Conservation (phyloP, 2,888 invertebrate genomes). For the Dastarcus helophoroides region DNA sequence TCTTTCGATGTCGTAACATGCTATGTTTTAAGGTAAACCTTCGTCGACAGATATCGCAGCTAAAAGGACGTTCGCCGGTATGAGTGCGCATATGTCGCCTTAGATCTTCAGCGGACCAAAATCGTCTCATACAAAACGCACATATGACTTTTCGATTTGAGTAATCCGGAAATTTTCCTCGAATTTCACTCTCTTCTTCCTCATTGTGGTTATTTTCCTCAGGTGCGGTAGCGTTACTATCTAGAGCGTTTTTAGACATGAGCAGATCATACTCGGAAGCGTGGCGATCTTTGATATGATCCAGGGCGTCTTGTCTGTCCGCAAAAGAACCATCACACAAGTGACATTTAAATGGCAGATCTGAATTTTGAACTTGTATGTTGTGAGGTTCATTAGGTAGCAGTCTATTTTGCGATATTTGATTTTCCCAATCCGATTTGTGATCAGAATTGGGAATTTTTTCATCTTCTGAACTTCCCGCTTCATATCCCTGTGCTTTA, state of each 20-base stretch:
- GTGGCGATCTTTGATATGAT: conserved; percentile 69
- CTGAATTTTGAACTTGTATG: conserved; percentile 39
- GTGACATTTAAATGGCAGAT: conserved; percentile 83
- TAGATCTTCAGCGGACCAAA: conserved; percentile 91
- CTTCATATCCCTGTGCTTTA: conserved; percentile 36
- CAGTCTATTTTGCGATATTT: conserved; percentile 24
- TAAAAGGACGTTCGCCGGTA: conserved; percentile 84
- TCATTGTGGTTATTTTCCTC: conserved; percentile 41
- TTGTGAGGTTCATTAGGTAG: conserved; percentile 20
- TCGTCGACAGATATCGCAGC: conserved; percentile 78
- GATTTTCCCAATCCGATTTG: conserved; percentile 27
- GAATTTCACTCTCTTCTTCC: conserved; percentile 58
- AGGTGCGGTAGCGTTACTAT: conserved; percentile 43
- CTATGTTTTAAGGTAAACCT: conserved; percentile 89
- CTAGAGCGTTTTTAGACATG: conserved; percentile 70
- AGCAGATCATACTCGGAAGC: conserved; percentile 67
- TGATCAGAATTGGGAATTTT: conserved; percentile 32
- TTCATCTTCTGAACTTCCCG: conserved; percentile 36
- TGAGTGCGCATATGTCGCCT: conserved; percentile 90
- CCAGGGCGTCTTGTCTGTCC: conserved; percentile 66
- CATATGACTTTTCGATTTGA: conserved; percentile 81
- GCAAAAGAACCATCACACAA: conserved; percentile 80
- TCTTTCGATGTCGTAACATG: conserved; percentile 87
- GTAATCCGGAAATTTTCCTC: conserved; percentile 76
- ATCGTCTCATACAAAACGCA: conserved; percentile 84